A percentile compares a stretch with the other conserved stretches of the same genome.
Evolutionary conservation across 2,113 vertebrate genomes (phyloP).

Genomic region (Platichthys flesus): DNA sequence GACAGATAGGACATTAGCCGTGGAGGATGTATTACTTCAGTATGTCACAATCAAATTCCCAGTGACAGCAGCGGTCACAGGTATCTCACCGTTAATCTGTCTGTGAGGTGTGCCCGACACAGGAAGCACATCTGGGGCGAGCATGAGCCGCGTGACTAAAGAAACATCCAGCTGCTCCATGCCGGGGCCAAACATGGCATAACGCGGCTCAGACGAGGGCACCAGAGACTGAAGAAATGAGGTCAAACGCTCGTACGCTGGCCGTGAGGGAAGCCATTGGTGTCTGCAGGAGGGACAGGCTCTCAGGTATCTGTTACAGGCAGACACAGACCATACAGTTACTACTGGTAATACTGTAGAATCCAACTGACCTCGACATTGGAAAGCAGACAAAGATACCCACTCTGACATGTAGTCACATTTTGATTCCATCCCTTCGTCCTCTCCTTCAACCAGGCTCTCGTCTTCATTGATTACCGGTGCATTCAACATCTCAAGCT

Average conservation of each 20-base stretch:
- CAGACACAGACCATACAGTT: no score
- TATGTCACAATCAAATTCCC: not conserved
- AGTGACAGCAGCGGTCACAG: not conserved
- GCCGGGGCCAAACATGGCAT: constrained; percentile 95
- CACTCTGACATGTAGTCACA: constrained; percentile 92
- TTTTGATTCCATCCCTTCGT: constrained; percentile 27
- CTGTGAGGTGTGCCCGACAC: constrained; percentile 86
- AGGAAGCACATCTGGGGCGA: constrained; percentile 85
- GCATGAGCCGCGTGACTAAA: constrained; percentile 90
- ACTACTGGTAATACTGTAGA: not conserved
- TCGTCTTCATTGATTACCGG: constrained; percentile 77
- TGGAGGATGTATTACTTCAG: no score
- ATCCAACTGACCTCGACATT: not conserved
- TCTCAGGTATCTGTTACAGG: constrained; percentile 87
- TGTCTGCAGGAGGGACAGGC: constrained; percentile 86
- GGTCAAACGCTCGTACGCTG: constrained; percentile 82
- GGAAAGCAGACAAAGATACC: constrained; percentile 54
- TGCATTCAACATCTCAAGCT: constrained; percentile 81
- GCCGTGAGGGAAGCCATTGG: constrained; percentile 79
- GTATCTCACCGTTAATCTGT: constrained; percentile 88
- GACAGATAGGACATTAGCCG: no score
- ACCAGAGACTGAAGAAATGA: constrained; percentile 91
- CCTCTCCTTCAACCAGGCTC: constrained; percentile 42
- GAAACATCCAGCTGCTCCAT: constrained; percentile 93
- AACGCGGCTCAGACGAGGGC: constrained; percentile 87